Conservation (phyloP, 2,797 vertebrate genomes). For the Enteromius paludinosus region DNA sequence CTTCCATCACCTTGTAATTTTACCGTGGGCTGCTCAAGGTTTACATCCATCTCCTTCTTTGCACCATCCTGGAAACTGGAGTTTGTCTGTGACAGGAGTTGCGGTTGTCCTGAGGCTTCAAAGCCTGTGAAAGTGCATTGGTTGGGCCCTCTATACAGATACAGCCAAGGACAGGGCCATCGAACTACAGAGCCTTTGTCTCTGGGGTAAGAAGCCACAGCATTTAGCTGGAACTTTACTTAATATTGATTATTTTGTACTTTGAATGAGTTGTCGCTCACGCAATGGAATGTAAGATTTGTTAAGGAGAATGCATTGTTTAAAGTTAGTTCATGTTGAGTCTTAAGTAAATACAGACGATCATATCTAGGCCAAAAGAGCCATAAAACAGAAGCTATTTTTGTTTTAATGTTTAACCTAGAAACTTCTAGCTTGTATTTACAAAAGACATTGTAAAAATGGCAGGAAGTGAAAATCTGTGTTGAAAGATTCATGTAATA, state of each 20-base stretch:
- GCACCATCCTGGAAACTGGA: constrained; percentile 79
- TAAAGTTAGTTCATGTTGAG: background rate
- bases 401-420: constrained; percentile 1
- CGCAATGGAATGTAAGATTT: background rate
- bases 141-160: constrained; percentile 71
- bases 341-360: background rate
- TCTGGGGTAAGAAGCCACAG: constrained; percentile 84
- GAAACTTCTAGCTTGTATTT: background rate
- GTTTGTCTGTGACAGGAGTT: constrained; percentile 75
- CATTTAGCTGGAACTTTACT: background rate
- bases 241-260: constrained; percentile 14
- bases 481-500: background rate
- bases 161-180: constrained; percentile 78
- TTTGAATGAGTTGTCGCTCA: background rate
- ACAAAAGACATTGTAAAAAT: background rate
- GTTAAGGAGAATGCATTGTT: background rate
- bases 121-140: constrained; percentile 64
- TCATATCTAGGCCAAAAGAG: background rate
- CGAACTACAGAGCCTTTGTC: constrained; percentile 92
- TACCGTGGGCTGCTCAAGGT: constrained; percentile 65
- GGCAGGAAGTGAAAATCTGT: background rate
- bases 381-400: constrained; percentile 1
- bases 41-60: constrained; percentile 60
- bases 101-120: constrained; percentile 70
- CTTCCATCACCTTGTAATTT: constrained; percentile 54